phyloP scores from a whole-genome alignment of 2,888 invertebrate species.

The Plutella xylostella region DNA sequence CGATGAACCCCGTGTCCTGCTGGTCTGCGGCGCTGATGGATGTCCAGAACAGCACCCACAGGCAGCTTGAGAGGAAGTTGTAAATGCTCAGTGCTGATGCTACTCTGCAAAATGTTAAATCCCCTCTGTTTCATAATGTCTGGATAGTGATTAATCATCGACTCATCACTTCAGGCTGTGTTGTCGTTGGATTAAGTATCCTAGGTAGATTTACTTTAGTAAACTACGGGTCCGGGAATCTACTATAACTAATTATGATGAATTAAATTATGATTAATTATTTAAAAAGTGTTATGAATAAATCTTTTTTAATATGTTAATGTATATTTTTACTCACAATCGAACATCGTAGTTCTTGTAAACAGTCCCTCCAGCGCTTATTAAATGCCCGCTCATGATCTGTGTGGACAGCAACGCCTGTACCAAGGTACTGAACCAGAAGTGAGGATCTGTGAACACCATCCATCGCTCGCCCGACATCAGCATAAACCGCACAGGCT shows the following conservation, averaged over 20 bases:
- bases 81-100: conserved; percentile 67
- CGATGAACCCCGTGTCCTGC: conserved; percentile 66
- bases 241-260: too few species aligned
- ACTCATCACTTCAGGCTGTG: too few species aligned
- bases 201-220: too few species aligned
- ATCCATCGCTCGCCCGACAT: conserved; percentile 54
- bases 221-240: too few species aligned
- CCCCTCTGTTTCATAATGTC: too few species aligned
- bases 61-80: conserved; percentile 68
- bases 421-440: conserved; percentile 74
- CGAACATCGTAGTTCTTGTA: conserved; percentile 74
- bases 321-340: conserved; percentile 54
- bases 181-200: too few species aligned
- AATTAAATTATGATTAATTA: too few species aligned
- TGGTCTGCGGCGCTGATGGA: conserved; percentile 44
- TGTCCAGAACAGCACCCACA: conserved; percentile 70
- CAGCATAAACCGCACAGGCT: conserved; percentile 38
- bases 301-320: background rate
- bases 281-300: background rate
- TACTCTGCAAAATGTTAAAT: conserved; percentile 65
- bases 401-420: conserved; percentile 75
- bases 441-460: conserved; percentile 40
- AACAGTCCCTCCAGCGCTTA: conserved; percentile 73
- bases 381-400: conserved; percentile 72
- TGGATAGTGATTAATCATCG: too few species aligned